These are phyloP conservation scores for Catagonus wagneri DNA, from an alignment of 2,113 vertebrate species.

Conservation along the genomic window DNA sequence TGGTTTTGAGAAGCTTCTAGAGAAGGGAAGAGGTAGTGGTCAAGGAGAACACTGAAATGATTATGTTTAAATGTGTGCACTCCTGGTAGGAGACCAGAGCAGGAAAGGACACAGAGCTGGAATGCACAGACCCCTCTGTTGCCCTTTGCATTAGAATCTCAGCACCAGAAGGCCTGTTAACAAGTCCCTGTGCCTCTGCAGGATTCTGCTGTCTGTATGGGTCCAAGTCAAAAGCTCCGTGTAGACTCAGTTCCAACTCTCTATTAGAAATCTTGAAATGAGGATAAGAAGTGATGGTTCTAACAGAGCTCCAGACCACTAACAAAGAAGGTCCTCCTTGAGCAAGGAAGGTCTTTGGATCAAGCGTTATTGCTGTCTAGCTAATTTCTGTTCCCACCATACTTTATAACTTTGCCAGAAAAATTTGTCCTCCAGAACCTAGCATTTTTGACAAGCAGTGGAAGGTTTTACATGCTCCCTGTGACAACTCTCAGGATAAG, in stretches of 20 bases:
- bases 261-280: not conserved
- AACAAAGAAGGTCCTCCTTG: no score
- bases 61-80: rapidly evolving
- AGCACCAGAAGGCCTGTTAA: rapidly evolving
- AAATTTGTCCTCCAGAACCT: not conserved
- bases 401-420: not conserved
- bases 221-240: not conserved
- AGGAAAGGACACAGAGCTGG: not conserved
- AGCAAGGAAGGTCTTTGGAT: not conserved
- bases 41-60: rapidly evolving
- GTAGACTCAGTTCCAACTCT: rapidly evolving
- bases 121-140: rapidly evolving
- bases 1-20: not conserved
- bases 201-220: rapidly evolving
- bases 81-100: no score
- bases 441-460: not conserved
- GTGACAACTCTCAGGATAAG: not conserved
- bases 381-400: not conserved
- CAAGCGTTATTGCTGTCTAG: not conserved
- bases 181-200: not conserved
- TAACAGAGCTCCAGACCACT: no score
- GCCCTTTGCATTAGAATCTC: not conserved
- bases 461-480: not conserved
- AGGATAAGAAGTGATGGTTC: rapidly evolving
- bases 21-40: no score